Conservation (phyloP, 2,797 vertebrate genomes). For the Allobates femoralis region DNA sequence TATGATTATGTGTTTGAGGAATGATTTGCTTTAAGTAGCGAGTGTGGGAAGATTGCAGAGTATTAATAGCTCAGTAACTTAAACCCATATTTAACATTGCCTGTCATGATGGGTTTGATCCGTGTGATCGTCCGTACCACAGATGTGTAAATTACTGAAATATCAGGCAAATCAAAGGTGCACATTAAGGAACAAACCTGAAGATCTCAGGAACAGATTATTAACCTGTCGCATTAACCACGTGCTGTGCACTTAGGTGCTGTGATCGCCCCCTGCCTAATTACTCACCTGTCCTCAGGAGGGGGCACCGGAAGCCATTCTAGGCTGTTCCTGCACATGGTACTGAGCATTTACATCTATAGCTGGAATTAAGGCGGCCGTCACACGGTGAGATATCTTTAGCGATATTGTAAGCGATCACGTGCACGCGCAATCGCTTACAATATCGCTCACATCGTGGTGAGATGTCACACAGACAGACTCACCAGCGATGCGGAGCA, state of each 20-base stretch:
- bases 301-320: not conserved
- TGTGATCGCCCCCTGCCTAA: not conserved
- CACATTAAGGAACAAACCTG: not conserved
- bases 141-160: not conserved
- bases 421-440: too few relatives aligned
- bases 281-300: not conserved
- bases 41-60: constrained; percentile 29
- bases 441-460: too few relatives aligned
- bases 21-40: constrained; percentile 36
- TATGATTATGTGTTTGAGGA: constrained; percentile 50
- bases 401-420: too few relatives aligned
- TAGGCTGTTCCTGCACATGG: not conserved
- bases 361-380: too few relatives aligned
- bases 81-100: constrained; percentile 38
- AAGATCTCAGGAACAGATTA: not conserved
- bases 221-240: not conserved
- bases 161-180: not conserved
- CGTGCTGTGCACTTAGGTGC: not conserved
- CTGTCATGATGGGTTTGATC: constrained; percentile 21
- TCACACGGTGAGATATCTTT: too few relatives aligned
- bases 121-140: not conserved
- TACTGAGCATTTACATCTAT: not conserved
- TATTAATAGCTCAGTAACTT: constrained; percentile 47
- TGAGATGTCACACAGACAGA: too few relatives aligned
- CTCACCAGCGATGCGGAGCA: too few relatives aligned